Conservation (phyloP, 2,797 vertebrate genomes). For the Podargus strigoides region DNA sequence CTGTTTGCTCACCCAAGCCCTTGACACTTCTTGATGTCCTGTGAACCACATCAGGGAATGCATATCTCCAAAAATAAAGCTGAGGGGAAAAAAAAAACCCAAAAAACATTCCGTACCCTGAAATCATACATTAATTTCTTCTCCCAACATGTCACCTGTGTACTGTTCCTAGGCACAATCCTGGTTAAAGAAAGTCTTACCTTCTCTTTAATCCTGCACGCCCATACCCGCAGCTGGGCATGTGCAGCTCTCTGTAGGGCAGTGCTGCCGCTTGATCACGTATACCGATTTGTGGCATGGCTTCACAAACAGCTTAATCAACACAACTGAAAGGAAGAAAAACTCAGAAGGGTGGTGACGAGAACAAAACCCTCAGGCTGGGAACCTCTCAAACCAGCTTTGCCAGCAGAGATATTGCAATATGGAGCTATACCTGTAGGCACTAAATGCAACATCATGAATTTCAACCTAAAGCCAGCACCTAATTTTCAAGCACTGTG, state of each 20-base stretch:
- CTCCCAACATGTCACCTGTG: rapidly evolving
- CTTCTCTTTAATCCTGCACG: neutral
- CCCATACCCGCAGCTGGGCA: neutral
- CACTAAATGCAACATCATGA: neutral
- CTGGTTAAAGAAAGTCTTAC: neutral
- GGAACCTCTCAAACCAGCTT: constrained; percentile 28
- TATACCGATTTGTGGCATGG: neutral
- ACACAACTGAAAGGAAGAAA: neutral
- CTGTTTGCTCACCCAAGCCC: neutral
- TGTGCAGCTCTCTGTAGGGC: neutral
- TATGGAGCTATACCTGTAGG: neutral
- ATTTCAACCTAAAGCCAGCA: neutral
- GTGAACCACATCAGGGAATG: neutral
- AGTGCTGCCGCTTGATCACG: neutral
- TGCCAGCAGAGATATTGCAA: neutral
- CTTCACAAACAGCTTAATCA: neutral
- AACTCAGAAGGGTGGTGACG: neutral
- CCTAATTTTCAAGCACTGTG: neutral
- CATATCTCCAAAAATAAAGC: neutral
- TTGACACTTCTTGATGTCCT: neutral
- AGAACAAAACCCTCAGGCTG: neutral
- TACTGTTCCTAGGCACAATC: neutral
- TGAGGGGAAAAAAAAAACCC: neutral
- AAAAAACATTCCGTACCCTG: neutral
- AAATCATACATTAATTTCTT: neutral